A percentile compares a stretch with the other conserved stretches of the same genome.
These are phyloP conservation scores for Stenodema calcarata DNA, from an alignment of 2,888 invertebrate genomes.

Conservation along the genomic window DNA sequence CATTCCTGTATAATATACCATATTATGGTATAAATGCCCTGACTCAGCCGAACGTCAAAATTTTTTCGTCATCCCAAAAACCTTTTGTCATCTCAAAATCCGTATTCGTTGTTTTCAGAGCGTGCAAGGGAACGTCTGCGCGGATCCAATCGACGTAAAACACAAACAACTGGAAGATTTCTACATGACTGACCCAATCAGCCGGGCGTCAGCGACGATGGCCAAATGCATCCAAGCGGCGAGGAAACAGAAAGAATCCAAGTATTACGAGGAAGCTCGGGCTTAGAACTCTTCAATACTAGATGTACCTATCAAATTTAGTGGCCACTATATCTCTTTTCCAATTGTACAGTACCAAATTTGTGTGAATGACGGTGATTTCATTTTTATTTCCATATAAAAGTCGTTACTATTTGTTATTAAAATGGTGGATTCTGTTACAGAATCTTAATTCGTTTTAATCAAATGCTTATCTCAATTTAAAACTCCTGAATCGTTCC, in stretches of 20 bases:
- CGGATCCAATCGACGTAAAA: slow-evolving; percentile 71
- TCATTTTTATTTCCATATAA: background rate
- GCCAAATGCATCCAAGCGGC: slow-evolving; percentile 96
- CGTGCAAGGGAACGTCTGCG: slow-evolving; percentile 60
- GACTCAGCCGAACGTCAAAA: no score
- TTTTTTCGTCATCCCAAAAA: no score
- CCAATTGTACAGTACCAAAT: background rate
- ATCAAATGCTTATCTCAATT: no score
- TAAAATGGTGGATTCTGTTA: background rate
- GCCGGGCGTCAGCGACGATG: slow-evolving; percentile 97
- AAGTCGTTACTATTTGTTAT: background rate
- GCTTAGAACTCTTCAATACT: background rate
- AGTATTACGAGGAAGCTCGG: slow-evolving; percentile 59
- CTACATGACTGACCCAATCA: slow-evolving; percentile 96
- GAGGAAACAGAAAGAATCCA: slow-evolving; percentile 69
- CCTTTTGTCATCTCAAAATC: no score
- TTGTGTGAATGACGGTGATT: background rate
- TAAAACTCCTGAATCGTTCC: no score
- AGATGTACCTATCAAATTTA: slow-evolving; percentile 3
- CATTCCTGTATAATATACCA: no score
- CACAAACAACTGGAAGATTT: slow-evolving; percentile 82
- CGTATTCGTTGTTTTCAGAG: slow-evolving; percentile 60
- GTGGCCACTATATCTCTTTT: background rate
- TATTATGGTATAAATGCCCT: no score
- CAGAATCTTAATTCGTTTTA: no score